Conservation (phyloP, 2,113 vertebrate species). For the Oostethus manadensis region DNA sequence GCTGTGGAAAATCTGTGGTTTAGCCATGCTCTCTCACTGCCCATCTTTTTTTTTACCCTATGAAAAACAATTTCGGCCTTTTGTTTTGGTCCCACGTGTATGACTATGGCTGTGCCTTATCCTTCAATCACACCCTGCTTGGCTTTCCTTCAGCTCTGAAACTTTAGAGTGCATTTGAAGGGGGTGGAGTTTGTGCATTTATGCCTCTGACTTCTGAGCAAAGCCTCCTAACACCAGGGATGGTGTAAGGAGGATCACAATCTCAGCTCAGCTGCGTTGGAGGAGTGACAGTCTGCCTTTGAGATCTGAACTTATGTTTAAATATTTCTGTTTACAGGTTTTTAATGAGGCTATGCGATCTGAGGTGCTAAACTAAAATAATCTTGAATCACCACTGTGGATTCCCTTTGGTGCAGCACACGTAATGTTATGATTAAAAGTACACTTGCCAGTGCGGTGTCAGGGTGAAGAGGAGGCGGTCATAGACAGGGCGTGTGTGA, state of each 20-base stretch:
- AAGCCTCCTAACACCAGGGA: constrained; percentile 60
- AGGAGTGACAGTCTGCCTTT: constrained; percentile 56
- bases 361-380: constrained; percentile 68
- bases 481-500: constrained; percentile 69
- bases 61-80: constrained; percentile 50
- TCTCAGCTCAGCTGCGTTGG: constrained; percentile 46
- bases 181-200: constrained; percentile 50
- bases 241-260: constrained; percentile 58
- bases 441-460: constrained; percentile 55
- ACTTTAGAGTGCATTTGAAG: constrained; percentile 64
- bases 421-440: constrained; percentile 70
- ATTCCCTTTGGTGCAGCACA: constrained; percentile 56
- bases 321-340: constrained; percentile 69
- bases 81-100: constrained; percentile 40
- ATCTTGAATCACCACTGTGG: constrained; percentile 61
- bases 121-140: constrained; percentile 67
- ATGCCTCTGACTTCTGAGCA: constrained; percentile 64
- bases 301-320: constrained; percentile 64
- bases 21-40: constrained; percentile 37
- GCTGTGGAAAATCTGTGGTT: constrained; percentile 45
- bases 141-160: constrained; percentile 58
- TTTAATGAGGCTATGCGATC: constrained; percentile 72
- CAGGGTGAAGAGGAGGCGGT: constrained; percentile 71
- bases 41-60: constrained; percentile 32
- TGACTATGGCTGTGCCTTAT: constrained; percentile 56